These are phyloP conservation scores for Perizoma flavofasciatum DNA, from an alignment of 2,888 invertebrate species.

Conservation along the genomic window DNA sequence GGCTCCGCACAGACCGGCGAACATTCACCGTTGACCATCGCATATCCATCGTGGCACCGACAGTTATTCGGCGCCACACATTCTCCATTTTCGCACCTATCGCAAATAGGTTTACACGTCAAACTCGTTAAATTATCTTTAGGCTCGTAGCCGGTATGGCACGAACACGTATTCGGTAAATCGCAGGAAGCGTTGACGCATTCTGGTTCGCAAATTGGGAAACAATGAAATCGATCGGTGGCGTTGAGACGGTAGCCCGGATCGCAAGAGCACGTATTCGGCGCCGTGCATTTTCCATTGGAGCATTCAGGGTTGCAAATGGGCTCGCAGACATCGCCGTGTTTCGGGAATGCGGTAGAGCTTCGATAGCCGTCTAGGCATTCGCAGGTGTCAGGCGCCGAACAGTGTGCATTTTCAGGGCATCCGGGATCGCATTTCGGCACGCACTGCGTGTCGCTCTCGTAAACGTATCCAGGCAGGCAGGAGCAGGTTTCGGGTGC, in stretches of 20 bases:
- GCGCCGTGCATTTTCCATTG: conserved; percentile 57
- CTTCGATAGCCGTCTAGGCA: conserved; percentile 52
- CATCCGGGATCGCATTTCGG: conserved; percentile 45
- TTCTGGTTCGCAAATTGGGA: conserved; percentile 43
- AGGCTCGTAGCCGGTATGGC: conserved; percentile 43
- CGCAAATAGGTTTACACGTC: conserved; percentile 54
- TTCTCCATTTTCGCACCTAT: conserved; percentile 47
- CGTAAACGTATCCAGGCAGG: conserved; percentile 49
- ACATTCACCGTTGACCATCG: conserved; percentile 36
- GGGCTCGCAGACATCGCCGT: conserved; percentile 40
- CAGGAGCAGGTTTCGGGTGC: conserved; percentile 73
- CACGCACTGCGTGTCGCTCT: conserved; percentile 40
- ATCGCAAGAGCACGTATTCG: conserved; percentile 55
- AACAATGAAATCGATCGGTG: conserved; percentile 37
- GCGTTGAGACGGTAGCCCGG: conserved; percentile 34
- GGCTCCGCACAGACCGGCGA: conserved; percentile 38
- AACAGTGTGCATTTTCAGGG: conserved; percentile 47
- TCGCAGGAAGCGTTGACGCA: conserved; percentile 51
- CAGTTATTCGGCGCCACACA: conserved; percentile 48
- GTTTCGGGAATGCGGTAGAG: conserved; percentile 16
- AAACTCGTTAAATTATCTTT: conserved; percentile 31
- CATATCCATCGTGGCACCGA: conserved; percentile 40
- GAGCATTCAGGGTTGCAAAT: conserved; percentile 45
- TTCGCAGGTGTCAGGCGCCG: conserved; percentile 52
- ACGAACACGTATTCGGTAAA: conserved; percentile 48